These are phyloP conservation scores for Paralichthys olivaceus DNA, from an alignment of 2,113 vertebrate genomes.

Conservation along the genomic window DNA sequence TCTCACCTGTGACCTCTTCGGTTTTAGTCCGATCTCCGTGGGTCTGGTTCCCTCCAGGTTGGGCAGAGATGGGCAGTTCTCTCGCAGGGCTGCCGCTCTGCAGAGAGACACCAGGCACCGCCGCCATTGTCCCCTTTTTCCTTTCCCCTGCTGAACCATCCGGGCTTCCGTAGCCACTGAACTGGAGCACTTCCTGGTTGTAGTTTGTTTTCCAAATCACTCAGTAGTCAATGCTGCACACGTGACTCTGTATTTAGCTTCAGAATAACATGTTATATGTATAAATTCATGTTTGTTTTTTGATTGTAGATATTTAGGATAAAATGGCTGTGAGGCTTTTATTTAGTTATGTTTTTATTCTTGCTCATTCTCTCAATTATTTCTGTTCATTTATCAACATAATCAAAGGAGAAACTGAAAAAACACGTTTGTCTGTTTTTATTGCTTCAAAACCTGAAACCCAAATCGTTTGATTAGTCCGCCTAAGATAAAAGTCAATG, in stretches of 20 bases:
- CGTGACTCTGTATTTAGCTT: neutral
- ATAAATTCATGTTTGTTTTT: neutral
- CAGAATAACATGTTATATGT: neutral
- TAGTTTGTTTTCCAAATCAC: neutral
- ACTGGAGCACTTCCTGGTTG: neutral
- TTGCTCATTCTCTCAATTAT: neutral
- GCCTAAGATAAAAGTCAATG: slow-evolving; percentile 39
- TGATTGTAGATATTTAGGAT: neutral
- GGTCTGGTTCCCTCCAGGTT: slow-evolving; percentile 52
- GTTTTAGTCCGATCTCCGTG: slow-evolving; percentile 73
- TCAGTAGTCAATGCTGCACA: neutral
- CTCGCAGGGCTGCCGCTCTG: slow-evolving; percentile 79
- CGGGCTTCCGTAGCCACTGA: slow-evolving; percentile 60
- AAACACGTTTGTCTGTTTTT: neutral
- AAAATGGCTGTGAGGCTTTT: neutral
- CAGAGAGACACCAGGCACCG: slow-evolving; percentile 72
- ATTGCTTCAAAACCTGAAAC: neutral
- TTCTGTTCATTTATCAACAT: neutral
- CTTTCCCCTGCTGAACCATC: slow-evolving; percentile 10
- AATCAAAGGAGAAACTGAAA: neutral
- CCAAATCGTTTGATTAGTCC: neutral
- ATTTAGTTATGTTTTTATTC: neutral
- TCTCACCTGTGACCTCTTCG: slow-evolving; percentile 81
- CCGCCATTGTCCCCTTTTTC: slow-evolving; percentile 70
- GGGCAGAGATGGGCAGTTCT: slow-evolving; percentile 70